Percentiles rank a stretch among this genome's conserved stretches.
phyloP scores from a whole-genome alignment of 1,140 invertebrate genomes.

The Chionoecetes opilio region DNA sequence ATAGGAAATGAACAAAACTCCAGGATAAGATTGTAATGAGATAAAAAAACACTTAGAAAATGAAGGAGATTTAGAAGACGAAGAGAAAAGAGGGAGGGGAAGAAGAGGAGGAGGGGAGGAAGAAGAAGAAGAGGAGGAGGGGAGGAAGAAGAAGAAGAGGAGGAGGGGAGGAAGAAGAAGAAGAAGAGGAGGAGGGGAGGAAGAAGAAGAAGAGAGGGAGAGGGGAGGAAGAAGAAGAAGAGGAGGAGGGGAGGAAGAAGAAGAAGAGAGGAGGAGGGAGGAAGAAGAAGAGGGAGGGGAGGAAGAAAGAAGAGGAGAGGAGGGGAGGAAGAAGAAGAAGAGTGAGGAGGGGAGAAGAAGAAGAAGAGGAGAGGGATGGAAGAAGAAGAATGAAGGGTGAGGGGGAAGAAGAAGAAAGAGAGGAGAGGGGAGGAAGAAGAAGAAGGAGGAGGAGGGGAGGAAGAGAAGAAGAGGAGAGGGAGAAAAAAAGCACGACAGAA shows the following conservation, averaged over 20 bases:
- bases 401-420: neutral
- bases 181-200: neutral
- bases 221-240: neutral
- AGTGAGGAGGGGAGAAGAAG: neutral
- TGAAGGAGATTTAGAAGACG: neutral
- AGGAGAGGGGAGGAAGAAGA: neutral
- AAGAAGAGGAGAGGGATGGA: neutral
- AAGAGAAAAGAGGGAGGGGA: neutral
- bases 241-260: neutral
- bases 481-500: neutral
- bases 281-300: neutral
- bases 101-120: neutral
- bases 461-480: neutral
- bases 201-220: neutral
- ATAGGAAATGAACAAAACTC: too few relatives aligned
- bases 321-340: neutral
- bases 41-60: neutral
- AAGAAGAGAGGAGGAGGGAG: neutral
- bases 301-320: neutral
- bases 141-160: neutral
- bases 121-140: neutral
- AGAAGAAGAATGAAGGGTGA: neutral
- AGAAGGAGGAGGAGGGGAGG: neutral
- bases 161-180: neutral
- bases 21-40: neutral